Base-by-base conservation (phyloP, 1,140 invertebrate species). In the Trichonephila clavata region DNA sequence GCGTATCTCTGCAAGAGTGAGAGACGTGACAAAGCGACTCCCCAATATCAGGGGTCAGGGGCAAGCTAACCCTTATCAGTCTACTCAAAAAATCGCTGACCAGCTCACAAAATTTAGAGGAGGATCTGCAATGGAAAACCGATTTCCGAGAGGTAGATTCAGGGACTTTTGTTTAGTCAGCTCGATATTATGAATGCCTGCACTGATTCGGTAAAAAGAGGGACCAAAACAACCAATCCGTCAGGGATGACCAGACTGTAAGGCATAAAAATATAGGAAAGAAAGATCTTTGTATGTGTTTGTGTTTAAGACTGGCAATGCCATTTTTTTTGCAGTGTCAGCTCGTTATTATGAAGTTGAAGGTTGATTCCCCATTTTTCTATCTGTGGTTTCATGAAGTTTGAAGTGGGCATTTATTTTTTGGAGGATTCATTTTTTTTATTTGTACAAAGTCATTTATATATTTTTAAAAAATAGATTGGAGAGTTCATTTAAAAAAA, bases 81-180 rank as follows among this genome's bases (percentile, higher is more conserved):
- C 60, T 61, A 86, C 60, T 86, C 59, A 86, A 86, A 86, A 86
- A 86, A 86, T 86, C 84, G 84, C 84, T 86, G 84, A 86, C 84
- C 84, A 39, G 16, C 59, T 71, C 68, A 32, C 16, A 86, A 86
- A 86, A 86, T 63, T 59, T 60, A 86, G 60, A 60, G 57, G 24
- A 50, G 84, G 20, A 60, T 86, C 50, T 86, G 60, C 84, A 86
- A 86, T 50, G 83, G 57, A 59, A 86, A 86, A 32, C 68, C 68
- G 24, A 71, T 71, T 71, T 71, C 24, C n/a, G 60, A 61, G 50
- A 24, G 27, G 50, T 10, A 24, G 83, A 16, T 86, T 4, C 39
- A 13, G 50, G 27, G 39, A 57, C 39, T 86, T 86, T 86, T 61
- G 84, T 63, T 86, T 27, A 60, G 84, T 86, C 84, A 86, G 84